Evolutionary conservation across 2,113 vertebrate genomes (phyloP).

Genomic region (Marmota flaviventris): DNA sequence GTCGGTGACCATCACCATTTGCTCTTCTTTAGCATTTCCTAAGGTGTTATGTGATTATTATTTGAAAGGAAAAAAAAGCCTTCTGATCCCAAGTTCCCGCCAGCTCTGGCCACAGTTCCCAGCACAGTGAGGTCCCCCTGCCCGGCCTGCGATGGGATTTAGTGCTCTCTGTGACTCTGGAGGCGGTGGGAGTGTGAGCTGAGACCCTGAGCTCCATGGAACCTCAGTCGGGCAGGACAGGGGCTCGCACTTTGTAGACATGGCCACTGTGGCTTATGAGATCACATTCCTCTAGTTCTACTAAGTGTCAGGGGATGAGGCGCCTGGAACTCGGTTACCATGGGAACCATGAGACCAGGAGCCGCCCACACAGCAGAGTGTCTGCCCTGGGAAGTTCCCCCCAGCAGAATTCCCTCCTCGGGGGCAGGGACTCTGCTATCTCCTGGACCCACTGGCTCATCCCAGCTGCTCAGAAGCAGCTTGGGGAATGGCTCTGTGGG

Average conservation of each 20-base stretch:
- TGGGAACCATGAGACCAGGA: not conserved
- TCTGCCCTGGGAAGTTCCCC: not conserved
- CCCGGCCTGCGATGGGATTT: fast-evolving
- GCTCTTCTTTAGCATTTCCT: no score
- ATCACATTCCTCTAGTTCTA: not conserved
- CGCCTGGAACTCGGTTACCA: not conserved
- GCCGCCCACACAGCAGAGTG: fast-evolving
- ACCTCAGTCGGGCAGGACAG: no score
- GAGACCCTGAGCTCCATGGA: not conserved
- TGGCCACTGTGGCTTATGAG: fast-evolving
- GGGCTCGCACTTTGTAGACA: fast-evolving
- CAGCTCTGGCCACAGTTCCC: not conserved
- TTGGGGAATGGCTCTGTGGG: not conserved
- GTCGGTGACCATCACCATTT: no score
- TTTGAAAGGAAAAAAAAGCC: no score
- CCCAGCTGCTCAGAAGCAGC: not conserved
- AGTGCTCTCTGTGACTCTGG: fast-evolving
- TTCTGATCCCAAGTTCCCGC: not conserved
- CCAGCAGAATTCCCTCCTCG: not conserved
- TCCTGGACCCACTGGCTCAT: not conserved
- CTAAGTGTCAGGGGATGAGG: not conserved
- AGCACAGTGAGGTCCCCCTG: not conserved
- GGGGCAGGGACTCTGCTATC: not conserved
- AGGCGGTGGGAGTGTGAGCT: not conserved
- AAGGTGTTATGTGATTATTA: no score